phyloP scores from a whole-genome alignment of 2,113 vertebrate species.

The Galeopterus variegatus region DNA sequence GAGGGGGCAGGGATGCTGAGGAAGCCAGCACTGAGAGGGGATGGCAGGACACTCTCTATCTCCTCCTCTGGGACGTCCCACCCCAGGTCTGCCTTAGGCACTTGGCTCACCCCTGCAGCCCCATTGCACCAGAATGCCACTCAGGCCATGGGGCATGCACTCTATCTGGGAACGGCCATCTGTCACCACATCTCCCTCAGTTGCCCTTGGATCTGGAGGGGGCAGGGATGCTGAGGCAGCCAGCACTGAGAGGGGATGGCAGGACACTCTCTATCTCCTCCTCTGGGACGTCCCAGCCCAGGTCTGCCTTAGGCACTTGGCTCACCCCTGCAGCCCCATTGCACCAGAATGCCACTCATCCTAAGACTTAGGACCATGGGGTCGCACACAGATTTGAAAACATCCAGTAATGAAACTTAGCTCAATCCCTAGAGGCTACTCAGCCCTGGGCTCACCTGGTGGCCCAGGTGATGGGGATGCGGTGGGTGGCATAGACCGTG shows the following conservation, averaged over 20 bases:
- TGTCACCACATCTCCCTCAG: conserved; percentile 80
- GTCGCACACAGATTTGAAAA: background rate
- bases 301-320: background rate
- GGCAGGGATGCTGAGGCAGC: conserved; percentile 57
- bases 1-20: conserved; percentile 63
- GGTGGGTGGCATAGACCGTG: conserved; percentile 95
- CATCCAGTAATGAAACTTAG: background rate
- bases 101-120: background rate
- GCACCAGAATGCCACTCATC: background rate
- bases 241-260: background rate
- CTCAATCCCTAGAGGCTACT: background rate
- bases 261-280: background rate
- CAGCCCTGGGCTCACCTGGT: conserved; percentile 90
- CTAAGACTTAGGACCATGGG: background rate
- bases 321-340: background rate
- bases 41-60: background rate
- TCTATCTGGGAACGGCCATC: conserved; percentile 86
- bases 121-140: background rate
- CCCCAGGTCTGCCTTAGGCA: background rate
- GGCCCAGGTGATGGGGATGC: conserved; percentile 97
- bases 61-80: background rate
- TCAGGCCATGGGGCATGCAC: conserved; percentile 40
- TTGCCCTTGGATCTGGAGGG: conserved; percentile 47
- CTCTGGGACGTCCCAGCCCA: background rate
- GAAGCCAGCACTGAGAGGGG: background rate